These are phyloP conservation scores for Prunella fulvescens DNA, from an alignment of 2,113 vertebrate genomes.

Conservation along the genomic window DNA sequence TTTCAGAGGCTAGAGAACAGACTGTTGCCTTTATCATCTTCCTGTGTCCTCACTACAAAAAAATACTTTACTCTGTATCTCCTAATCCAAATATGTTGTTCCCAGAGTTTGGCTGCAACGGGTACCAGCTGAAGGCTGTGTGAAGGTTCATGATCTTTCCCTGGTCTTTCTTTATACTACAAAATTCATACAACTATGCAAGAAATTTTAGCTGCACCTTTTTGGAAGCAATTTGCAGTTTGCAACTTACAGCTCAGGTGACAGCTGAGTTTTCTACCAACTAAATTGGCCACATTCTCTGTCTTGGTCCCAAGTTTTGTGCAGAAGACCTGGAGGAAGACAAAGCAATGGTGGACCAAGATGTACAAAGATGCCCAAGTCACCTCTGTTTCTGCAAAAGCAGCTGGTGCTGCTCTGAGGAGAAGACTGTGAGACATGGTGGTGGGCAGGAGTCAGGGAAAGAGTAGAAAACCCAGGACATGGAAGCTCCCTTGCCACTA, in stretches of 20 bases:
- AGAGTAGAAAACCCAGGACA: neutral
- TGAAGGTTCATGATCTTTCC: neutral
- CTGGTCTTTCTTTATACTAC: neutral
- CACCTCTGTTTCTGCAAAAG: neutral
- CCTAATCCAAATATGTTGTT: neutral
- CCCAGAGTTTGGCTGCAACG: neutral
- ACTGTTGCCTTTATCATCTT: neutral
- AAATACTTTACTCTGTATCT: neutral
- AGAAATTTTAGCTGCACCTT: neutral
- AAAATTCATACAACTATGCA: neutral
- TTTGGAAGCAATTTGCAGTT: neutral
- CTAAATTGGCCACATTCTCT: neutral
- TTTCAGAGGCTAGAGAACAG: neutral
- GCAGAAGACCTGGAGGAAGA: neutral
- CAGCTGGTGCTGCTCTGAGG: neutral
- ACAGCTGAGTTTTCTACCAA: neutral
- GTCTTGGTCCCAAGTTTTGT: neutral
- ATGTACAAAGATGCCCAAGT: neutral
- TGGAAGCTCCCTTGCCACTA: neutral
- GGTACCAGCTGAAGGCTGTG: neutral
- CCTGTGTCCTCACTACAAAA: neutral
- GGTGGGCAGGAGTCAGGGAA: neutral
- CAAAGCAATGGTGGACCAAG: neutral
- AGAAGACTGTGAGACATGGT: neutral
- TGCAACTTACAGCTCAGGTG: neutral